Evolutionary conservation across 2,797 vertebrate species (phyloP).

Genomic region (Ceryle rudis): DNA sequence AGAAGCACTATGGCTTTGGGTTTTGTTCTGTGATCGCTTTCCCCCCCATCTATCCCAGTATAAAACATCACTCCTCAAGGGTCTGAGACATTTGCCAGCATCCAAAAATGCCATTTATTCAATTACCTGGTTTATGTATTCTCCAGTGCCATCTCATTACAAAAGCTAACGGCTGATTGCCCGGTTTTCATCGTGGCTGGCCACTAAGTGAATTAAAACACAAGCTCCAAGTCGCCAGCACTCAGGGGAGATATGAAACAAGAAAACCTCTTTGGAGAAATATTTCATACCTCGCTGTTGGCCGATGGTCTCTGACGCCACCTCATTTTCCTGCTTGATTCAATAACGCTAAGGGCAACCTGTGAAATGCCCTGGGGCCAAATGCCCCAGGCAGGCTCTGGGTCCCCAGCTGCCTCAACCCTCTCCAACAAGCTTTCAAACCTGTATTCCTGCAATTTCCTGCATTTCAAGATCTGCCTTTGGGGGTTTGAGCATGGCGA

Average conservation of each 20-base stretch:
- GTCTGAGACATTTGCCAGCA: background rate
- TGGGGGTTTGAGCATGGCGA: background rate
- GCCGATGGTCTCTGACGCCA: background rate
- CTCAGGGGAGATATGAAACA: background rate
- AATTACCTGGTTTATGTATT: background rate
- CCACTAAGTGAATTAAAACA: background rate
- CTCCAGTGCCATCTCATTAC: background rate
- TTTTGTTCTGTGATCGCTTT: background rate
- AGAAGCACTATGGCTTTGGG: background rate
- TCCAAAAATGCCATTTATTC: slow-evolving; percentile 17
- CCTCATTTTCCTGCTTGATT: rapidly evolving
- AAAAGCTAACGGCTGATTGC: background rate
- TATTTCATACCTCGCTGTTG: background rate
- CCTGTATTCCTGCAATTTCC: background rate
- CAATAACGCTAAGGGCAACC: background rate
- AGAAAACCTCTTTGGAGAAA: background rate
- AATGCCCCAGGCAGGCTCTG: background rate
- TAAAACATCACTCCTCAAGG: background rate
- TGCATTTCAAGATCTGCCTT: background rate
- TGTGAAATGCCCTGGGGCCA: background rate
- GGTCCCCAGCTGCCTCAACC: rapidly evolving
- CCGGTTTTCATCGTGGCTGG: background rate
- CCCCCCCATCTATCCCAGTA: background rate
- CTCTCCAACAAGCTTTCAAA: background rate
- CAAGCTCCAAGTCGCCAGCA: background rate